phyloP scores from a whole-genome alignment of 2,797 vertebrate genomes.

The Bradypodion ventrale region DNA sequence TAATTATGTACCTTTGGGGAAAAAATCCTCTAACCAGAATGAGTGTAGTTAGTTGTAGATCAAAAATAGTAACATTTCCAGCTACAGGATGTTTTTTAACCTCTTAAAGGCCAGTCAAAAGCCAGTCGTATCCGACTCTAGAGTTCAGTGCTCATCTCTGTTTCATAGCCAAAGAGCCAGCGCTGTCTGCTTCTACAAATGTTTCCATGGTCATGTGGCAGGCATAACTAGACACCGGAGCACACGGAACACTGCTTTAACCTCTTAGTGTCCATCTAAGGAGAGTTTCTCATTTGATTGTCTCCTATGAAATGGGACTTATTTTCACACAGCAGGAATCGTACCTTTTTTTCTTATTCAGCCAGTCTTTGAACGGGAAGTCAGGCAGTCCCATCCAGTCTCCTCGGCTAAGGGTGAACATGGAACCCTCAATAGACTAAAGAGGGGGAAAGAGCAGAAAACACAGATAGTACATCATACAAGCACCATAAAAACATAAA shows the following conservation, averaged over 20 bases:
- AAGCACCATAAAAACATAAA: neutral
- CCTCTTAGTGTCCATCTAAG: neutral
- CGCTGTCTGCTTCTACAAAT: no score
- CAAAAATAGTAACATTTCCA: no score
- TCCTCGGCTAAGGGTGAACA: conserved; percentile 81
- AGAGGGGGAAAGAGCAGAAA: conserved; percentile 29
- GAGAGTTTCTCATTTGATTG: neutral
- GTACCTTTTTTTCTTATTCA: conserved; percentile 77
- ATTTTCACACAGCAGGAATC: neutral
- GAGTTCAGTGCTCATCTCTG: no score
- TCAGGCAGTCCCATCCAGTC: conserved; percentile 86
- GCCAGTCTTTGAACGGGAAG: conserved; percentile 80
- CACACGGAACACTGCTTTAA: no score
- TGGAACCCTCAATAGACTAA: conserved; percentile 81
- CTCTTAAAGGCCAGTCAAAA: no score
- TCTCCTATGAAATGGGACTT: no score
- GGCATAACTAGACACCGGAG: no score
- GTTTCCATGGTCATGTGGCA: no score
- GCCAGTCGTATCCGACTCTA: no score
- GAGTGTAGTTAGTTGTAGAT: no score
- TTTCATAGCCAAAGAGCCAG: no score
- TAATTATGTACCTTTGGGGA: neutral
- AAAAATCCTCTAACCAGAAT: neutral
- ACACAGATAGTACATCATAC: neutral
- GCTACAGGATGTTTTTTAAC: no score